Conservation (phyloP, 2,888 invertebrate species). For the Iphiclides podalirius region DNA sequence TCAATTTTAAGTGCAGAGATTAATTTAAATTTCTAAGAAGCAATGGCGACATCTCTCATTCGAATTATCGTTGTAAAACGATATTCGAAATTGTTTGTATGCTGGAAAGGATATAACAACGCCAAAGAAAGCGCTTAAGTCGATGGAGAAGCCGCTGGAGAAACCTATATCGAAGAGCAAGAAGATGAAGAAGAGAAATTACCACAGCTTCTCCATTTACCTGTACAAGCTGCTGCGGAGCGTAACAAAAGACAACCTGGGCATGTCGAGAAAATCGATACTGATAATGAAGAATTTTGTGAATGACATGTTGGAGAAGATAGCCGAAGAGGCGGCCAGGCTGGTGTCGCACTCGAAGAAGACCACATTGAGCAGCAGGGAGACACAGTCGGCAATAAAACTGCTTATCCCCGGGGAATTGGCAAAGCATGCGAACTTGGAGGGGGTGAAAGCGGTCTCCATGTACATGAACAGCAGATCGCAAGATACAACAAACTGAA, state of each 20-base stretch:
- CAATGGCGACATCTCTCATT: too few species aligned
- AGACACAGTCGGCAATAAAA: slow-evolving; percentile 84
- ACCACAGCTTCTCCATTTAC: slow-evolving; percentile 78
- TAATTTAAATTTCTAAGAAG: too few species aligned
- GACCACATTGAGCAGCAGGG: slow-evolving; percentile 83
- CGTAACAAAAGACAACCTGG: slow-evolving; percentile 80
- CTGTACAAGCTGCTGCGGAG: slow-evolving; percentile 83
- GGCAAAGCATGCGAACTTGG: too few species aligned
- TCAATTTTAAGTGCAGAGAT: too few species aligned
- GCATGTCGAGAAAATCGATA: slow-evolving; percentile 85
- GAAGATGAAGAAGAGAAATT: slow-evolving; percentile 75
- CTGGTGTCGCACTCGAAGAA: slow-evolving; percentile 82
- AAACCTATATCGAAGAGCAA: slow-evolving; percentile 61
- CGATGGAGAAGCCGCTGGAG: slow-evolving; percentile 58
- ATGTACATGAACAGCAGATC: slow-evolving; percentile 54
- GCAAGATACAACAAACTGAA: slow-evolving; percentile 11
- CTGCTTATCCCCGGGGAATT: slow-evolving; percentile 40
- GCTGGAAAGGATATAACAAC: too few species aligned
- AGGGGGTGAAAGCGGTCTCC: slow-evolving; percentile 40
- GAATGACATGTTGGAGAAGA: slow-evolving; percentile 86
- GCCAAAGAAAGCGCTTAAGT: slow-evolving; percentile 47
- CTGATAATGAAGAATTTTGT: slow-evolving; percentile 88
- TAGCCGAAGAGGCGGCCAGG: slow-evolving; percentile 83
- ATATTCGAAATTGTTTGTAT: too few species aligned
- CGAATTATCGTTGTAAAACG: too few species aligned